A percentile compares a stretch with the other conserved stretches of the same genome.
Conservation (phyloP, 2,113 vertebrate genomes). For the Gavialis gangeticus region DNA sequence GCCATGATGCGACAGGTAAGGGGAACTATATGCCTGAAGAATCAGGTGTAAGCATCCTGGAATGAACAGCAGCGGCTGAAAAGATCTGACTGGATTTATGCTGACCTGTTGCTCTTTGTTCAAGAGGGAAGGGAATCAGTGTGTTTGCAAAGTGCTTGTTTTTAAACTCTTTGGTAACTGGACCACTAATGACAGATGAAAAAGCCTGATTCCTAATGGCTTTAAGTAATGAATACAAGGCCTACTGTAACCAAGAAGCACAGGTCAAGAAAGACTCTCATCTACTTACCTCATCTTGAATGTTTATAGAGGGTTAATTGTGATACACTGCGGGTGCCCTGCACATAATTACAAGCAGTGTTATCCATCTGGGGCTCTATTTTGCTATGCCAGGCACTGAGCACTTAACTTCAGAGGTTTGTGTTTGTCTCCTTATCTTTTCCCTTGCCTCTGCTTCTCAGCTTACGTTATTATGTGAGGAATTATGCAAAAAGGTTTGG, state of each 20-base stretch:
- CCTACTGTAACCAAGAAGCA: background rate
- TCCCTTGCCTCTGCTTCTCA: background rate
- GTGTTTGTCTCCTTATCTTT: background rate
- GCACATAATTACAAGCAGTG: background rate
- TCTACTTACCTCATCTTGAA: background rate
- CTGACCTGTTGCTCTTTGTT: too few relatives aligned
- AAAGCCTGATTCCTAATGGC: too few relatives aligned
- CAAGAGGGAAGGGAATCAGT: too few relatives aligned
- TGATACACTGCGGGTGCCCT: background rate
- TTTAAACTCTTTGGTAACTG: too few relatives aligned
- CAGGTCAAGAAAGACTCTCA: background rate
- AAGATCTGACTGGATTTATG: too few relatives aligned
- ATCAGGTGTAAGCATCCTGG: background rate
- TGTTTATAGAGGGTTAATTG: background rate
- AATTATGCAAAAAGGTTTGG: background rate
- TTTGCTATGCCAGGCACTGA: background rate
- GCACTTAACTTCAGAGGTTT: background rate
- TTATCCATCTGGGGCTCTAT: background rate
- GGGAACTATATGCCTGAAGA: background rate
- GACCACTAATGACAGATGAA: too few relatives aligned
- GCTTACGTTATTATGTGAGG: background rate
- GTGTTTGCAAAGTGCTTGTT: too few relatives aligned
- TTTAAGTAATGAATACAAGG: background rate
- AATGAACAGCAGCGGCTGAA: too few relatives aligned
- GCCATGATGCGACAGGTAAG: background rate